Conservation (phyloP, 30 jellyfish, hydroid and myxozoan species). For the Mastigias papua region DNA sequence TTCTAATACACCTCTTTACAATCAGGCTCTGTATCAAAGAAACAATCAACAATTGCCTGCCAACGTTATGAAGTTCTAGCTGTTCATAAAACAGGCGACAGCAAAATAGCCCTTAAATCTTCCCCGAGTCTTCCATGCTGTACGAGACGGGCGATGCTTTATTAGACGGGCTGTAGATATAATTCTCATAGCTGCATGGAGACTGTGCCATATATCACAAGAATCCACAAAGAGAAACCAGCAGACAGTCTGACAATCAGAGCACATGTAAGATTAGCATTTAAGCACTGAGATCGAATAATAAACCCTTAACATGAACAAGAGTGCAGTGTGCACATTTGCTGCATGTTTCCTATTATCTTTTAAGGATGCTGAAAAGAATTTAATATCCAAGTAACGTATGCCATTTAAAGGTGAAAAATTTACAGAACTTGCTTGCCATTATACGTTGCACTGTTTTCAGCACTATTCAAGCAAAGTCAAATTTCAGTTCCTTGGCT, state of each 20-base stretch:
- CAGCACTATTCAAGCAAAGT: too few species aligned
- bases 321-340: not conserved
- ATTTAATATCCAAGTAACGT: too few species aligned
- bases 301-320: not conserved
- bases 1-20: not conserved
- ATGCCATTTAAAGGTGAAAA: too few species aligned
- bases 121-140: not conserved
- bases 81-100: not conserved
- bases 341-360: too few species aligned
- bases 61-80: not conserved
- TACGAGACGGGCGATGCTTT: not conserved
- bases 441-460: too few species aligned
- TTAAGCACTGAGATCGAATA: not conserved
- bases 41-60: slow-evolving; percentile 2
- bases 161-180: not conserved
- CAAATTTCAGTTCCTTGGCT: too few species aligned
- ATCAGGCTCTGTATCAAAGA: not conserved
- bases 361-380: too few species aligned
- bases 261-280: not conserved
- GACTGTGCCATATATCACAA: not conserved
- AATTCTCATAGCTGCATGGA: not conserved
- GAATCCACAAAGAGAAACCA: not conserved
- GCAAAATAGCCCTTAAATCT: slow-evolving; percentile 1
- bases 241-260: not conserved
- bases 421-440: too few species aligned